These are phyloP conservation scores for Heliconius ismenius DNA, from an alignment of 2,888 invertebrate species.

Conservation along the genomic window DNA sequence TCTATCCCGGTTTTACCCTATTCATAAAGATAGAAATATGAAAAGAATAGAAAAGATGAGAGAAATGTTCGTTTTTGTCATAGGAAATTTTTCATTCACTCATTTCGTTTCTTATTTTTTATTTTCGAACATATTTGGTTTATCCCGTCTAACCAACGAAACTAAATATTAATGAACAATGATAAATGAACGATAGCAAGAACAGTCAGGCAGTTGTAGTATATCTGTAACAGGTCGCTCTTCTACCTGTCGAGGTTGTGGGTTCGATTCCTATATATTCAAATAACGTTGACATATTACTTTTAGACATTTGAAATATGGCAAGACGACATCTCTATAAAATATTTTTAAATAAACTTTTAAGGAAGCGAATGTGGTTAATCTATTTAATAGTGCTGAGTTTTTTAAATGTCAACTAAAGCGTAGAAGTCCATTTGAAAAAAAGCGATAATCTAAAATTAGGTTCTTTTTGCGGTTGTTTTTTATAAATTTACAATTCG, in stretches of 20 bases:
- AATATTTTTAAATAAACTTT: slow-evolving; percentile 9
- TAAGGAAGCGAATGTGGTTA: background rate
- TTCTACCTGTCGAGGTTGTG: too few relatives aligned
- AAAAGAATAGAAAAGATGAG: too few relatives aligned
- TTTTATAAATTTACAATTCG: slow-evolving; percentile 6
- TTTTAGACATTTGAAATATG: background rate
- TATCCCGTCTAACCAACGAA: background rate
- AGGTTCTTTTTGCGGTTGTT: slow-evolving; percentile 7
- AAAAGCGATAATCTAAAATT: slow-evolving; percentile 14
- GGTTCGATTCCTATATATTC: too few relatives aligned
- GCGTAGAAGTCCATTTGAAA: background rate
- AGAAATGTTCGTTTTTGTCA: background rate
- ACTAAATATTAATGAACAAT: background rate
- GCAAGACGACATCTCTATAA: background rate
- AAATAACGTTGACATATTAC: too few relatives aligned
- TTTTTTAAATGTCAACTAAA: slow-evolving; percentile 8
- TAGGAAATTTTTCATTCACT: background rate
- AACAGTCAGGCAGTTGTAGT: too few relatives aligned
- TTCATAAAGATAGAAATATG: background rate
- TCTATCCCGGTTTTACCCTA: too few relatives aligned
- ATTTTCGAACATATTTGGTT: background rate
- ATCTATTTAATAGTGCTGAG: background rate
- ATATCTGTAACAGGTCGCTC: too few relatives aligned
- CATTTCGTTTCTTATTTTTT: background rate
- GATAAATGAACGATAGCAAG: background rate